Percentiles rank a stretch among this genome's conserved stretches.
Evolutionary conservation across 1,140 invertebrate genomes (phyloP).

Genomic region (Periplaneta americana): DNA sequence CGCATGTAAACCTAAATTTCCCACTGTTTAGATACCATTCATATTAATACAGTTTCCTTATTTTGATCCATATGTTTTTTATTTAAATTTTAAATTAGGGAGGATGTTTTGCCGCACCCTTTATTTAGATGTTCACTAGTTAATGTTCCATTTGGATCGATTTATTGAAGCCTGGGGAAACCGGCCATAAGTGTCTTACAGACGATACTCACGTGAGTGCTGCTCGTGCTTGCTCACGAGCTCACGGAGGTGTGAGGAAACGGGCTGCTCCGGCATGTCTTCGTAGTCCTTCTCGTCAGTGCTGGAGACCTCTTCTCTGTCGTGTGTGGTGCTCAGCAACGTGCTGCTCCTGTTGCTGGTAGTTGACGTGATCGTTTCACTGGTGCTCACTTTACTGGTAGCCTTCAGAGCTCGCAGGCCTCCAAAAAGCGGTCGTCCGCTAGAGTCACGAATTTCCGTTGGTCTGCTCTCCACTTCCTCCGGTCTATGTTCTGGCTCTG

Average conservation of each 20-base stretch:
- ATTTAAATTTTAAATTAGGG: no score
- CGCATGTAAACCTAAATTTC: no score
- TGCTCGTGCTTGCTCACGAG: slow-evolving; percentile 30
- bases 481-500: background rate
- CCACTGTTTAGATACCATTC: no score
- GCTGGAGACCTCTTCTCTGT: background rate
- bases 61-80: no score
- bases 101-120: no score
- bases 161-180: no score
- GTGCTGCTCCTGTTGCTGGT: background rate
- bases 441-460: slow-evolving; percentile 22
- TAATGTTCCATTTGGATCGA: no score
- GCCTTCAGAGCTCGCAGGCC: slow-evolving; percentile 26
- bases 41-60: no score
- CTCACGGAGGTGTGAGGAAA: slow-evolving; percentile 27
- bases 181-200: no score
- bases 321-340: background rate
- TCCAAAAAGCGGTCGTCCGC: slow-evolving; percentile 30
- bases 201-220: slow-evolving; percentile 27
- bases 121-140: no score
- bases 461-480: background rate
- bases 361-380: no score
- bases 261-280: slow-evolving; percentile 27
- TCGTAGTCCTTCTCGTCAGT: slow-evolving; percentile 6
- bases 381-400: no score